phyloP scores from a whole-genome alignment of 2,797 vertebrate species.

The Xiphorhynchus erythropygius region DNA sequence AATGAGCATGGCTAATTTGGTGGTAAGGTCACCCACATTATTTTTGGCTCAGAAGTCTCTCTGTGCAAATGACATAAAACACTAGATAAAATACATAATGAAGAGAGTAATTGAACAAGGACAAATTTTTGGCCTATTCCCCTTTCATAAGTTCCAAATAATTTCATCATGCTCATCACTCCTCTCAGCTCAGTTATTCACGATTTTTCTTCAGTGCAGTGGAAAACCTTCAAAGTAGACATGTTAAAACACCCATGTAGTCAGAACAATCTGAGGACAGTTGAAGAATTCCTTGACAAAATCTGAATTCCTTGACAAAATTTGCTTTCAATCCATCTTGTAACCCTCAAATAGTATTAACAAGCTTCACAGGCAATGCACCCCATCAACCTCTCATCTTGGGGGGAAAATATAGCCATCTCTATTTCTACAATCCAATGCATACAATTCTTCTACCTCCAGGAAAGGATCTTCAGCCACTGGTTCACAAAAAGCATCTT shows the following conservation, averaged over 20 bases:
- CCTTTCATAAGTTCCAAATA: not conserved
- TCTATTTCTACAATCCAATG: not conserved
- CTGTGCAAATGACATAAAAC: not conserved
- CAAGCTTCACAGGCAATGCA: not conserved
- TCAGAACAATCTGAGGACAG: not conserved
- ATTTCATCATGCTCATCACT: not conserved
- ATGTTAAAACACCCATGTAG: not conserved
- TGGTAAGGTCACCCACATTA: not conserved
- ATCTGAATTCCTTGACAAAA: not conserved
- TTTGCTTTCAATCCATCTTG: not conserved
- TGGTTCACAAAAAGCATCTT: not conserved
- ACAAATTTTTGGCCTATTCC: not conserved
- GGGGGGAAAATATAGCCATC: accelerated
- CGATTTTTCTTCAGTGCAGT: not conserved
- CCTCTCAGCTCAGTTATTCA: not conserved
- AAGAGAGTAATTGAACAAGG: not conserved
- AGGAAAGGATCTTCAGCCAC: not conserved
- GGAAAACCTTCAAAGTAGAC: not conserved
- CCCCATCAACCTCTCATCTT: not conserved
- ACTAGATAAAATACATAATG: not conserved
- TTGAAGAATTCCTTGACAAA: not conserved
- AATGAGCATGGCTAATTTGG: not conserved
- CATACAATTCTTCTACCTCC: not conserved
- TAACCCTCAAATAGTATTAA: not conserved
- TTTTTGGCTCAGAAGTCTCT: not conserved